Conservation (phyloP, 2,797 vertebrate genomes). For the Alectoris magna region DNA sequence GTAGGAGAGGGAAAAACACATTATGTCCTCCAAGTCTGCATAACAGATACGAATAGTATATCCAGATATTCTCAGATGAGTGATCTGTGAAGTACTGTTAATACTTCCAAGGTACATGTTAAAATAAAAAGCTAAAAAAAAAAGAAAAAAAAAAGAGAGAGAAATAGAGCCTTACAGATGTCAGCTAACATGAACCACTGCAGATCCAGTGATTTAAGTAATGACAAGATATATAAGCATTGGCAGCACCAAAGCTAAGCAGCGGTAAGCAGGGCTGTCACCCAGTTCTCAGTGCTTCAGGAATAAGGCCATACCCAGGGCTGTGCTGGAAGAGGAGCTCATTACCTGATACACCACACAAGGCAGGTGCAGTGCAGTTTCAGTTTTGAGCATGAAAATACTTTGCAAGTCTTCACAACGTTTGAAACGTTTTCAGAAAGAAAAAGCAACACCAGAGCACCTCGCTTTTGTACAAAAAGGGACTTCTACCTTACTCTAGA, state of each 20-base stretch:
- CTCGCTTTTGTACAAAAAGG: neutral
- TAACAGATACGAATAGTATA: neutral
- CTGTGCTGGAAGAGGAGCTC: neutral
- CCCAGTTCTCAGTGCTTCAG: neutral
- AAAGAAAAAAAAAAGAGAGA: too few species aligned
- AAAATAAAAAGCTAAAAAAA: neutral
- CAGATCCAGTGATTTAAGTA: neutral
- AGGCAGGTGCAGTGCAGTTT: neutral
- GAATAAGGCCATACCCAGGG: neutral
- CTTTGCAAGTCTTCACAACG: neutral
- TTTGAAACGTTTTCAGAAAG: neutral
- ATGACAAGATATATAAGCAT: neutral
- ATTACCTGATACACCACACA: neutral
- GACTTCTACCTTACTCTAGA: neutral
- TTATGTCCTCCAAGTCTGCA: neutral
- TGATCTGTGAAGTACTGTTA: neutral
- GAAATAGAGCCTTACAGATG: neutral
- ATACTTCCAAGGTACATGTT: neutral
- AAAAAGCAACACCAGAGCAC: neutral
- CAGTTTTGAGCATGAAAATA: slow-evolving; percentile 4
- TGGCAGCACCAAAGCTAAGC: neutral
- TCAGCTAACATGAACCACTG: fast-evolving
- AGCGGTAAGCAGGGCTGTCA: neutral
- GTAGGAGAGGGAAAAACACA: neutral
- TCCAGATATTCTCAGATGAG: neutral